Conservation (phyloP, 2,888 invertebrate species). For the Temnothorax rugatulus region DNA sequence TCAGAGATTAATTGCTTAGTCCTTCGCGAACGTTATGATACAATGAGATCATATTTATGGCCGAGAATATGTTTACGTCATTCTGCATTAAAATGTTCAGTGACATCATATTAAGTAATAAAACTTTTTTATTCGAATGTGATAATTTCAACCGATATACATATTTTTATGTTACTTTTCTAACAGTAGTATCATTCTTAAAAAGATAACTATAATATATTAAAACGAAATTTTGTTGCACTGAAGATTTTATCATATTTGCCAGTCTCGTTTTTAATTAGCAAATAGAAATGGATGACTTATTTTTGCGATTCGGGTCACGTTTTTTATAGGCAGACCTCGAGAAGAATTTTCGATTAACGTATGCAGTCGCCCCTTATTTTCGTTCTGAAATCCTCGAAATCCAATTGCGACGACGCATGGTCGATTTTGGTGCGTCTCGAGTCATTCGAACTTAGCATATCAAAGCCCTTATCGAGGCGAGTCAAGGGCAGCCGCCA, state of each 20-base stretch:
- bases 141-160: background rate
- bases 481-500: constrained; percentile 69
- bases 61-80: background rate
- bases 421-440: constrained; percentile 76
- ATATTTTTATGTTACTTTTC: background rate
- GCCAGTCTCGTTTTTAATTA: constrained; percentile 13
- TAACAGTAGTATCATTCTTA: background rate
- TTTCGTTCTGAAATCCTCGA: constrained; percentile 66
- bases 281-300: background rate
- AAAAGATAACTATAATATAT: background rate
- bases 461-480: constrained; percentile 81
- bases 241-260: background rate
- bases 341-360: constrained; percentile 69
- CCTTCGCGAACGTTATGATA: background rate
- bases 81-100: background rate
- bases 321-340: background rate
- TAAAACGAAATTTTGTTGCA: background rate
- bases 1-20: constrained; percentile 4
- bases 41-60: constrained; percentile 1
- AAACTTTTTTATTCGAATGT: background rate
- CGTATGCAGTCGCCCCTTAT: constrained; percentile 58
- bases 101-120: background rate
- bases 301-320: constrained; percentile 20
- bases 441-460: constrained; percentile 80
- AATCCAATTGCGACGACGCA: constrained; percentile 74